Evolutionary conservation across 2,888 invertebrate species (phyloP), one percentile per base, ranked within the genome.

Genomic region (Caenorhabditis sp.): DNA sequence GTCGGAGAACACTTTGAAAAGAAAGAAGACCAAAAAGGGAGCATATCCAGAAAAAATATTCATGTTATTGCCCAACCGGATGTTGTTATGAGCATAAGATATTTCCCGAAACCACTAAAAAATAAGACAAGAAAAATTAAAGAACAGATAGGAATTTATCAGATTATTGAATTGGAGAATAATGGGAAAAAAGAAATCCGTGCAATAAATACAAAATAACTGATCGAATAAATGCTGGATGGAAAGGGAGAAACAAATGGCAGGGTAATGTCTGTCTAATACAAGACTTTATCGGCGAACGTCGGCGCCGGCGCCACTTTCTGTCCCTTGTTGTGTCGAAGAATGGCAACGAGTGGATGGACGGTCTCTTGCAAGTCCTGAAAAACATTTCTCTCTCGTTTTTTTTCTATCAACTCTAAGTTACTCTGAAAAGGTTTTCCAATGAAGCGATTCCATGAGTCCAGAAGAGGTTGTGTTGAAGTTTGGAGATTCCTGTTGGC

Each of bases 311-410:
- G 72, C 44, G 78, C 72, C 6, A 82, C 79, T 61, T 47, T 70
- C 20, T 80, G 65, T 60, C 78, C 78, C 44, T 79, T 70, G 35
- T 74, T 67, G 79, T 82, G 78, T 60, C 86, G 69, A 32, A 88
- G 87, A 64, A 88, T 84, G 61, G 88, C 88, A n/a, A 89, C 71
- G 1, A 89, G 79, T 37, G 89, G 89, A 32, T 86, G 85, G 40
- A 88, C 82, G 18, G 85, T 80, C 60, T 89, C 89, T 85, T 87
- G 87, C 28, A 89, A 60, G 37, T 86, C 89, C 85, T 87, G 50
- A 69, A 85, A 64, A n/a, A 15, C 15, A 26, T 18, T 22, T 1
- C n/a, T 40, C 26, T 18, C 32, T 40, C 18, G 1, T 35, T 2
- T 4, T 47, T 47, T n/a, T 5, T 4, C n/a, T 40, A 40, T 40